phyloP scores from a whole-genome alignment of 2,888 invertebrate species.

The Lepidonotus clava region DNA sequence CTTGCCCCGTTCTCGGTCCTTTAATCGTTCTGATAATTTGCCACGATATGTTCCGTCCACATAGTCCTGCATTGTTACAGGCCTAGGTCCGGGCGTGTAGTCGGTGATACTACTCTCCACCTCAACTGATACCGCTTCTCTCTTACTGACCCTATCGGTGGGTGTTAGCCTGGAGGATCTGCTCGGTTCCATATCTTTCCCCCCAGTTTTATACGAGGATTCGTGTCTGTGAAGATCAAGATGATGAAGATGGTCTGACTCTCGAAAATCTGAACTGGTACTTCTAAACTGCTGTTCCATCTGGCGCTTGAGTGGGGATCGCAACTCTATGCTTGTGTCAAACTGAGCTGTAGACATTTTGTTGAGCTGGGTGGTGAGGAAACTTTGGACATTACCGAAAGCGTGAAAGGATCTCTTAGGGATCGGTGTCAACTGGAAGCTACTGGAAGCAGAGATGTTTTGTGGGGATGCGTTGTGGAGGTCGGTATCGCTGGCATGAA shows the following conservation, averaged over 20 bases:
- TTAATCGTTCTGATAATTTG: not conserved
- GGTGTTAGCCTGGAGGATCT: not conserved
- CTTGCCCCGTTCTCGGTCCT: not conserved
- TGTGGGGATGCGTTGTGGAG: not conserved
- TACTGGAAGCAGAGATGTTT: not conserved
- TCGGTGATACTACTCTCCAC: not conserved
- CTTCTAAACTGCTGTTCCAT: not conserved
- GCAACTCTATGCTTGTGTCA: constrained; percentile 72
- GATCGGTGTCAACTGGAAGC: constrained; percentile 6
- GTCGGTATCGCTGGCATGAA: constrained; percentile 20
- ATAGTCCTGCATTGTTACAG: constrained; percentile 45
- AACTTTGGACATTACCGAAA: not conserved
- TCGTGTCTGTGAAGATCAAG: not conserved
- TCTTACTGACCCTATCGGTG: not conserved
- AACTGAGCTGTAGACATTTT: constrained; percentile 72
- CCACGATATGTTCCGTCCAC: constrained; percentile 1
- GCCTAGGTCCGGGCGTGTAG: not conserved
- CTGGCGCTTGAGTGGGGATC: constrained; percentile 66
- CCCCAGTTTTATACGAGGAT: not conserved
- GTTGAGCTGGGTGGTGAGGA: constrained; percentile 71
- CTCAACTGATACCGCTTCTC: not conserved
- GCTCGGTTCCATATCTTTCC: not conserved
- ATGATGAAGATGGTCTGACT: not conserved
- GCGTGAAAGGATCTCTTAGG: constrained; percentile 11
- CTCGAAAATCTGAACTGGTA: not conserved